phyloP scores from a whole-genome alignment of 2,888 invertebrate species.

The Parnassius mnemosyne region DNA sequence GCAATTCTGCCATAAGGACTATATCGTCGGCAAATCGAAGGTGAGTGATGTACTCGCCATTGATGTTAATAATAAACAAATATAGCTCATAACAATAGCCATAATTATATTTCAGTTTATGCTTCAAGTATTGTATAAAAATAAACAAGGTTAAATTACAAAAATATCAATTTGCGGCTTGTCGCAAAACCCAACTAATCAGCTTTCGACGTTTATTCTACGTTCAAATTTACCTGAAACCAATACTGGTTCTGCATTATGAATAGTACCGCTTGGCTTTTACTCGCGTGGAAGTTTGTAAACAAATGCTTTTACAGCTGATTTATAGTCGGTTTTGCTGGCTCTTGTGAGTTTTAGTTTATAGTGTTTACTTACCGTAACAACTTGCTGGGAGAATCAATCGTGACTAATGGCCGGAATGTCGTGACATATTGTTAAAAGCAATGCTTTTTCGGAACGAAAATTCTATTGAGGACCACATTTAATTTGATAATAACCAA shows the following conservation, averaged over 20 bases:
- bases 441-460: not conserved
- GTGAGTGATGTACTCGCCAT: too few species aligned
- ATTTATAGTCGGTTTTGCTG: constrained; percentile 20
- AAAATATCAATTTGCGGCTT: too few species aligned
- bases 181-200: not conserved
- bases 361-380: constrained; percentile 20
- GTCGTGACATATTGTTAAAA: not conserved
- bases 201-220: not conserved
- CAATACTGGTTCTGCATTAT: not conserved
- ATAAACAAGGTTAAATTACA: too few species aligned
- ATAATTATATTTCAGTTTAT: too few species aligned
- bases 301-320: constrained; percentile 21
- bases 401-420: constrained; percentile 16
- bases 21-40: too few species aligned
- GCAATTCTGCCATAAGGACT: too few species aligned
- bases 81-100: too few species aligned
- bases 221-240: constrained; percentile 1
- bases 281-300: constrained; percentile 17
- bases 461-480: not conserved
- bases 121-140: too few species aligned
- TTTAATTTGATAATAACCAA: too few species aligned
- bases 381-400: constrained; percentile 14
- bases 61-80: too few species aligned
- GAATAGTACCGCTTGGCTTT: constrained; percentile 12
- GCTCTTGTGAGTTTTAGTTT: constrained; percentile 13